phyloP scores from a whole-genome alignment of 2,113 vertebrate species.

The Donacobius atricapilla region DNA sequence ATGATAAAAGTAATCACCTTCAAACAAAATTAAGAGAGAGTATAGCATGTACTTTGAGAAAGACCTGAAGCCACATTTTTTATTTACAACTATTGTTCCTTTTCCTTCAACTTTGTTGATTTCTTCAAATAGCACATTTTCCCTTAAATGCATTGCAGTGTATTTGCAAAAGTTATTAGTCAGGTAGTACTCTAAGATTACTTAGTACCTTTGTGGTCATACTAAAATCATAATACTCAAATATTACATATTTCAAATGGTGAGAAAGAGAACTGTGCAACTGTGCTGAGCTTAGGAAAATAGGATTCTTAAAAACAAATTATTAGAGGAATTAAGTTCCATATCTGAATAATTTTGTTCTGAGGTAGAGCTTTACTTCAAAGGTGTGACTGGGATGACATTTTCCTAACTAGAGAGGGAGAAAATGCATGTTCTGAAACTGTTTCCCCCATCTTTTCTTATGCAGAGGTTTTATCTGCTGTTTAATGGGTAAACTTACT shows the following conservation, averaged over 20 bases:
- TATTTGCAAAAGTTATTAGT: constrained; percentile 1
- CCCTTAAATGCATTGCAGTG: background rate
- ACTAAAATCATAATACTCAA: background rate
- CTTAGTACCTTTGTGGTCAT: background rate
- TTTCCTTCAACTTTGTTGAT: background rate
- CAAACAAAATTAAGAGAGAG: background rate
- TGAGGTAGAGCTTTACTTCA: constrained; percentile 53
- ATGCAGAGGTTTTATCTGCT: constrained; percentile 84
- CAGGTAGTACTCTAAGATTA: background rate
- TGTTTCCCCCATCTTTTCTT: constrained; percentile 69
- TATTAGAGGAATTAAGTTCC: background rate
- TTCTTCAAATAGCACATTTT: background rate
- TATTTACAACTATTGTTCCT: background rate
- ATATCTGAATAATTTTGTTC: constrained; percentile 37
- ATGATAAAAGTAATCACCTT: background rate
- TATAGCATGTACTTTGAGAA: background rate
- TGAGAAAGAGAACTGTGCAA: background rate
- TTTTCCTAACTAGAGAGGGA: constrained; percentile 45
- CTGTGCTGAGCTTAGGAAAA: background rate
- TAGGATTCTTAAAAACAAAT: background rate
- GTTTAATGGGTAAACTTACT: constrained; percentile 93
- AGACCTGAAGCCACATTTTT: background rate
- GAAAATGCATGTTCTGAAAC: constrained; percentile 59
- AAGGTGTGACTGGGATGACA: constrained; percentile 49
- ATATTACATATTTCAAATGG: background rate